Evolutionary conservation across 2,797 vertebrate genomes (phyloP).

Genomic region (Rhynchonycteris naso): DNA sequence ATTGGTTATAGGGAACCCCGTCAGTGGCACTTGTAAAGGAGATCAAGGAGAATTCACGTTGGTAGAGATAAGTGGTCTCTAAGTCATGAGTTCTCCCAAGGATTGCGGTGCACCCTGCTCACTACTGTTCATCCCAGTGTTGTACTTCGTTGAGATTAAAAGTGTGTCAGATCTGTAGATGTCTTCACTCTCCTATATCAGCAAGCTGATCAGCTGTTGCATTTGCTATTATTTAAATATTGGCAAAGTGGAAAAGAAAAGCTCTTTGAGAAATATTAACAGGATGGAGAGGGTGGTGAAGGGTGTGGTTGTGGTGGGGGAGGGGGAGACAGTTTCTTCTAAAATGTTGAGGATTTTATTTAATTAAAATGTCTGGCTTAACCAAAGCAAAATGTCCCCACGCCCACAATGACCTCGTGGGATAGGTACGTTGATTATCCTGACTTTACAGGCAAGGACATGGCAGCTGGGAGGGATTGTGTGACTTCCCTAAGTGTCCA

Average conservation of each 20-base stretch:
- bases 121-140: neutral
- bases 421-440: neutral
- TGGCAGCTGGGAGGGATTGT: neutral
- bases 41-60: neutral
- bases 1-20: neutral
- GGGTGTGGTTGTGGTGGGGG: neutral
- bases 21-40: neutral
- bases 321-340: conserved; percentile 58
- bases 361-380: conserved; percentile 75
- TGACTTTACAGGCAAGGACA: neutral
- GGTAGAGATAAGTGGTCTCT: neutral
- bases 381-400: conserved; percentile 5
- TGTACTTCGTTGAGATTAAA: neutral
- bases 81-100: neutral
- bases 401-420: neutral
- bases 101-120: neutral
- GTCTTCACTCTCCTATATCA: conserved; percentile 64
- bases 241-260: neutral
- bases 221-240: conserved; percentile 67
- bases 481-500: neutral
- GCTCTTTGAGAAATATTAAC: conserved; percentile 54
- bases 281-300: conserved; percentile 37
- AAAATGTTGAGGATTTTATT: conserved; percentile 72
- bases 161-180: conserved; percentile 47
- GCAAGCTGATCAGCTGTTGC: conserved; percentile 46